Conservation (phyloP, 1,140 invertebrate genomes). For the Drosophila bocqueti region DNA sequence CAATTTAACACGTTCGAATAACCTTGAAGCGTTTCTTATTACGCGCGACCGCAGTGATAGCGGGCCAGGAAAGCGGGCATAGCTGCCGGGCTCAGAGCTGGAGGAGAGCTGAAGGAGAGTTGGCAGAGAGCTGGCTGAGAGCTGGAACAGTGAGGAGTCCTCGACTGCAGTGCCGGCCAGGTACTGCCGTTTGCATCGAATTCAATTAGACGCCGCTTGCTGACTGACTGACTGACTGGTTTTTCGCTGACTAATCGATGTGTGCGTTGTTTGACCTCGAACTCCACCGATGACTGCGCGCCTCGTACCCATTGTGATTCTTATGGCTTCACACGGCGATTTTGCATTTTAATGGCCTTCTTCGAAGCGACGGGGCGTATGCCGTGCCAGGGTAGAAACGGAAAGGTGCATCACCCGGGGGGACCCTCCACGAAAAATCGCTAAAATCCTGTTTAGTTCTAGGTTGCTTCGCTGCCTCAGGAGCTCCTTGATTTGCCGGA, state of each 20-base stretch:
- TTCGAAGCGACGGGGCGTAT: conserved; percentile 39
- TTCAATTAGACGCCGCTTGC: conserved; percentile 72
- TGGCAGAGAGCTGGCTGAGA: background rate
- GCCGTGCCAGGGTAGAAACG: conserved; percentile 6
- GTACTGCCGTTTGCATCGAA: conserved; percentile 53
- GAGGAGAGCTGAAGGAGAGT: background rate
- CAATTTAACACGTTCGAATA: conserved; percentile 83
- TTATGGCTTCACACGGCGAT: conserved; percentile 77
- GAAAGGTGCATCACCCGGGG: conserved; percentile 25
- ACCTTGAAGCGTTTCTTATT: conserved; percentile 83
- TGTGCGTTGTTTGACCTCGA: conserved; percentile 69
- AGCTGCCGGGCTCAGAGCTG: conserved; percentile 1
- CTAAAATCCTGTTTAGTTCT: conserved; percentile 32
- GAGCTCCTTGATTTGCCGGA: conserved; percentile 1
- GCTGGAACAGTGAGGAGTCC: background rate
- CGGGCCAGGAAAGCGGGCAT: conserved; percentile 19
- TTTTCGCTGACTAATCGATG: conserved; percentile 58
- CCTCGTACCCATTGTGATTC: conserved; percentile 65
- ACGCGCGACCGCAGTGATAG: conserved; percentile 71
- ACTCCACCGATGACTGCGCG: conserved; percentile 53
- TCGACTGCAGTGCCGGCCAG: conserved; percentile 10
- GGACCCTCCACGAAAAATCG: conserved; percentile 14
- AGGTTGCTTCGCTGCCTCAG: background rate
- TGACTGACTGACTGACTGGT: conserved; percentile 53
- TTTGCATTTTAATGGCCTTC: conserved; percentile 71